Percentiles rank a stretch among this genome's conserved stretches.
These are phyloP conservation scores for Pseudomyrmex pallidus DNA, from an alignment of 1,140 invertebrate genomes.

Conservation along the genomic window DNA sequence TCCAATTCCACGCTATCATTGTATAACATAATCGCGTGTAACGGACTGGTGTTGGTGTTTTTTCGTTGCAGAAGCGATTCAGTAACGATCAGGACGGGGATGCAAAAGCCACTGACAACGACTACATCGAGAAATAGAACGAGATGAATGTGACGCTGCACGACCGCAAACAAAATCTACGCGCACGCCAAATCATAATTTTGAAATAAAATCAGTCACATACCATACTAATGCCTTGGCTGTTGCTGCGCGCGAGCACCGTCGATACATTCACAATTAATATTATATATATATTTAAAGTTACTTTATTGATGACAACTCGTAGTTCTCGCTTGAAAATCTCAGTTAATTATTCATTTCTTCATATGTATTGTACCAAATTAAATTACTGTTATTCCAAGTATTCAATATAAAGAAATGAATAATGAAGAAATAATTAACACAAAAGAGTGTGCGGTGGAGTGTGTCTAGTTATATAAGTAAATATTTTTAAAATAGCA, in stretches of 20 bases:
- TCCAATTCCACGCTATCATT: slow-evolving; percentile 35
- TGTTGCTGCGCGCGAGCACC: slow-evolving; percentile 23
- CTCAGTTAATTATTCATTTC: slow-evolving; percentile 30
- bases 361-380: slow-evolving; percentile 4
- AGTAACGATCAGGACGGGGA: slow-evolving; percentile 77
- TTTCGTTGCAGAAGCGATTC: slow-evolving; percentile 82
- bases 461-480: no score
- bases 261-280: slow-evolving; percentile 36
- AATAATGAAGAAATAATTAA: slow-evolving; percentile 35
- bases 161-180: slow-evolving; percentile 45
- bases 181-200: slow-evolving; percentile 63
- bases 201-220: slow-evolving; percentile 51
- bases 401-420: slow-evolving; percentile 35
- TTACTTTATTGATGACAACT: neutral
- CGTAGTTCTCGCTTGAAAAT: slow-evolving; percentile 12
- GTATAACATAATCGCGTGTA: slow-evolving; percentile 56
- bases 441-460: neutral
- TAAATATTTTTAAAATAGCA: no score
- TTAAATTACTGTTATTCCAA: neutral
- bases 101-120: slow-evolving; percentile 73
- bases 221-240: slow-evolving; percentile 67
- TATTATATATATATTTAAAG: neutral
- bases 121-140: slow-evolving; percentile 76
- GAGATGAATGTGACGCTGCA: slow-evolving; percentile 62
- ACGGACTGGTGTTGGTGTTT: slow-evolving; percentile 75